Base-by-base conservation (phyloP, 53 echinoderm and acorn worm species). In the Antedon mediterranea region DNA sequence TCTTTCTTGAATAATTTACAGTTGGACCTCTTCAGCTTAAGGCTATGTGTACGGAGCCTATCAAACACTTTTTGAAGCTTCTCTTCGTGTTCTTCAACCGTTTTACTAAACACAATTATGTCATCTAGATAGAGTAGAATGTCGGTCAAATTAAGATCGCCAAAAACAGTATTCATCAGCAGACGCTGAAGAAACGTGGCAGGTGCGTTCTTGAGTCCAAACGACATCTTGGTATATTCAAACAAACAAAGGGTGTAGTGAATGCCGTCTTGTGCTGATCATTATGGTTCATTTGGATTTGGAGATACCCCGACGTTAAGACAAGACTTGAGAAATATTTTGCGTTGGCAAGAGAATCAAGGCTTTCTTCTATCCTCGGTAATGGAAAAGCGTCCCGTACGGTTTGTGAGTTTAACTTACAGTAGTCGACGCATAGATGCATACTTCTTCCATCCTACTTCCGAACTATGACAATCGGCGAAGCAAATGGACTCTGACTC, bases 181-280 rank as follows among this genome's bases (percentile, higher is more conserved):
- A 80, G 28, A 0, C 80, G 72, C 28, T 80, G 80, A 34, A 80
- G 80, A 34, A 80, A 80, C 0, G 80, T 72, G 3, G 74, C 80
- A 0, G 43, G 78, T n/a, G 78, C 32, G 80, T 80, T 85, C 76
- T 75, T 85, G 5, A 85, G 34, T 15, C 85, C 85, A 30, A 85
- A 80, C 2, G 85, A 79, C 85, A 85, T 85, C 15, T 79, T 43
- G 28, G 28, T 71, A 31, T 29, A 79, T n/a, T 79, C 79, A 29
- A 29, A 79, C 79, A 79, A 28, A 70, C 79, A 57, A 79, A 70
- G 28, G 80, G 7, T 1, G 73, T 80, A 28, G 72, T 71, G 5
- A 80, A 72, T 26, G 73, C 80, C 23, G 80, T 80, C 29, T 80
- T 80, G 27, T 18, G 73, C 72, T 34, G 80, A 18, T 80, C 80